phyloP scores from a whole-genome alignment of 2,888 invertebrate species.

The Troides helena region DNA sequence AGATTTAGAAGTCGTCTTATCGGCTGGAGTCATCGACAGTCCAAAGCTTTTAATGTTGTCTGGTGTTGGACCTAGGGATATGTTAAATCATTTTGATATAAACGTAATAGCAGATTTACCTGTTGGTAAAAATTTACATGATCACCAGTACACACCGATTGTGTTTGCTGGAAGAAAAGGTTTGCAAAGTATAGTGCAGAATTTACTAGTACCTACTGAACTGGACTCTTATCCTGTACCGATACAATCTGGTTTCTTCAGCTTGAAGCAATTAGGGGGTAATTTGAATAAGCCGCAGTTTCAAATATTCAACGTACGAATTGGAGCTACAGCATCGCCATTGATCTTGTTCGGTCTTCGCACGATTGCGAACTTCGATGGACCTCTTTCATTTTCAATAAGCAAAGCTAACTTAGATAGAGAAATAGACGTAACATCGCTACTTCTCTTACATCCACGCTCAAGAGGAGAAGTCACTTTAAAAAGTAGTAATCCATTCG shows the following conservation, averaged over 20 bases:
- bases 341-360: constrained; percentile 45
- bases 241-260: constrained; percentile 53
- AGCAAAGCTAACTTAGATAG: constrained; percentile 48
- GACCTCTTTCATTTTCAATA: constrained; percentile 46
- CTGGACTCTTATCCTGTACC: constrained; percentile 50
- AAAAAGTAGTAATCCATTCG: constrained; percentile 52
- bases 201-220: constrained; percentile 38
- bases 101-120: constrained; percentile 55
- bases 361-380: constrained; percentile 43
- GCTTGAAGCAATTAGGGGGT: constrained; percentile 37
- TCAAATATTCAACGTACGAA: constrained; percentile 57
- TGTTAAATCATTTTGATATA: constrained; percentile 50
- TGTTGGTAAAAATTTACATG: constrained; percentile 65
- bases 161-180: constrained; percentile 52
- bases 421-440: constrained; percentile 48
- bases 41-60: constrained; percentile 67
- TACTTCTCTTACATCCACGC: constrained; percentile 56
- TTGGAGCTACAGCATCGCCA: constrained; percentile 55
- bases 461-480: constrained; percentile 61
- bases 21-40: constrained; percentile 61
- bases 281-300: constrained; percentile 49
- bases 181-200: constrained; percentile 39
- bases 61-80: constrained; percentile 59
- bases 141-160: constrained; percentile 53
- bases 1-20: constrained; percentile 58